Evolutionary conservation across 2,797 vertebrate genomes (phyloP).

Genomic region (Octomys mimax): DNA sequence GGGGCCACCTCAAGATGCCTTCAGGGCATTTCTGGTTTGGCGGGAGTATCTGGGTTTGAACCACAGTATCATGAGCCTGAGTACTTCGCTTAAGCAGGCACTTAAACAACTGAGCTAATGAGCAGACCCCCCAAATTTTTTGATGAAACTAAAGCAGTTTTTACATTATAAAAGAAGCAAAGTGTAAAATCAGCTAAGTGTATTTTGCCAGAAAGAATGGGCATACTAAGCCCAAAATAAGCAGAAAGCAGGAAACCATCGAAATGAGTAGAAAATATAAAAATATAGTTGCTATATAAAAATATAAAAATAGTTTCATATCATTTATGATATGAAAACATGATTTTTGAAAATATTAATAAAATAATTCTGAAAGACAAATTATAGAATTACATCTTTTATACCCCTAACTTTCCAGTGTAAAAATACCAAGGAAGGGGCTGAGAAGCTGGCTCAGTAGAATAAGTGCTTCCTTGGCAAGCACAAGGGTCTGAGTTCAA

Average conservation of each 20-base stretch:
- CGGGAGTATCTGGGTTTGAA: too few relatives aligned
- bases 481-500: too few relatives aligned
- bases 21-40: too few relatives aligned
- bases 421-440: background rate
- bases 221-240: background rate
- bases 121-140: background rate
- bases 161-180: background rate
- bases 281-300: background rate
- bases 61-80: too few relatives aligned
- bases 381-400: background rate
- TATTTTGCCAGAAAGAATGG: background rate
- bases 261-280: background rate
- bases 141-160: background rate
- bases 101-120: too few relatives aligned
- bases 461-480: too few relatives aligned
- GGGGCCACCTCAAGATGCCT: too few relatives aligned
- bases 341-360: conserved; percentile 5
- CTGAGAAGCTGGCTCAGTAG: too few relatives aligned
- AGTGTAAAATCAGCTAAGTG: background rate
- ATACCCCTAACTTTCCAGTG: background rate
- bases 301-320: background rate
- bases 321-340: background rate
- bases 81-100: too few relatives aligned
- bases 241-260: background rate
- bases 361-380: background rate